Percentiles rank a stretch among this genome's conserved stretches.
phyloP scores from a whole-genome alignment of 2,113 vertebrate genomes.

The Reinhardtius hippoglossoides region DNA sequence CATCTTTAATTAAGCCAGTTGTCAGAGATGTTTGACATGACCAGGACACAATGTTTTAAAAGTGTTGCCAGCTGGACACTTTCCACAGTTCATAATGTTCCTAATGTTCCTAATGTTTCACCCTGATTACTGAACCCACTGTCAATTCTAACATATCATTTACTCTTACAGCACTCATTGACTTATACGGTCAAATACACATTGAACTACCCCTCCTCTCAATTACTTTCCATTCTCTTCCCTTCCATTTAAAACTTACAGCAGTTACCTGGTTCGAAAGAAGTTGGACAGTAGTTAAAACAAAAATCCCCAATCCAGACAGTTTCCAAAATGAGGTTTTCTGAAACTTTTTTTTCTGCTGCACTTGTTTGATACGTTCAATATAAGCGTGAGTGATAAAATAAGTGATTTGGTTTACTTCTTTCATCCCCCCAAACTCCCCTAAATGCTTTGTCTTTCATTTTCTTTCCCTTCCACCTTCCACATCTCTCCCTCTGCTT shows the following conservation, averaged over 20 bases:
- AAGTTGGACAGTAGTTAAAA: neutral
- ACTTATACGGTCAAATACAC: neutral
- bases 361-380: neutral
- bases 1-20: neutral
- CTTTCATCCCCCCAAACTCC: neutral
- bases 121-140: neutral
- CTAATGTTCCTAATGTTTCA: neutral
- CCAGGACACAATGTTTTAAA: neutral
- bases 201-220: neutral
- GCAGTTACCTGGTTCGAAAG: conserved; percentile 3
- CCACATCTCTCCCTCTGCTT: conserved; percentile 31
- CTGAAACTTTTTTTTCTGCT: neutral
- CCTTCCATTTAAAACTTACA: neutral
- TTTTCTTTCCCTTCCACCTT: neutral
- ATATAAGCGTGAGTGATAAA: neutral
- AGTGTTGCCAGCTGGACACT: neutral
- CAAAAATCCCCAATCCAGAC: neutral
- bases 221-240: neutral
- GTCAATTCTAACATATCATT: neutral
- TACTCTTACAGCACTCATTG: neutral
- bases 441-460: neutral
- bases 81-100: neutral
- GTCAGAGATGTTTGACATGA: conserved; percentile 3
- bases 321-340: neutral
- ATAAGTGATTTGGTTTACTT: neutral